Conservation (phyloP, 2,888 invertebrate genomes). For the Conchocele bisecta region DNA sequence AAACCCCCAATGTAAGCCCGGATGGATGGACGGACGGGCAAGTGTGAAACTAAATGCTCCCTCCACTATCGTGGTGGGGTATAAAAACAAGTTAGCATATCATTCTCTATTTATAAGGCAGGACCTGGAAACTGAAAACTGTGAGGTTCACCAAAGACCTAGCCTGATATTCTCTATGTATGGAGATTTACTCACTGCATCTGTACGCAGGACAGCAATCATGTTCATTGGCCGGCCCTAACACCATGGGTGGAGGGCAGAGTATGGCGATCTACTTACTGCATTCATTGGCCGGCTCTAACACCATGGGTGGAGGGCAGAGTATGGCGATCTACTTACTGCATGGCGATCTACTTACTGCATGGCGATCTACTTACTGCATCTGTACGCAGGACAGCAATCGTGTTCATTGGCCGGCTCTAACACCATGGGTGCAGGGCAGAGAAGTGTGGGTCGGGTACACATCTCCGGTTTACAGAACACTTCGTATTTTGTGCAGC, state of each 20-base stretch:
- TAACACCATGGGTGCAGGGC: constrained; percentile 56
- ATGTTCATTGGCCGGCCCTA: constrained; percentile 43
- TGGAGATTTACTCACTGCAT: constrained; percentile 63
- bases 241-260: constrained; percentile 56
- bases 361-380: constrained; percentile 59
- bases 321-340: too few species aligned
- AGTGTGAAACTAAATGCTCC: too few species aligned
- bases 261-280: constrained; percentile 58
- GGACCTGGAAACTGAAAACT: too few species aligned
- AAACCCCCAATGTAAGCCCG: too few species aligned
- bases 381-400: constrained; percentile 67
- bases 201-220: constrained; percentile 68
- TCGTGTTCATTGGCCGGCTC: constrained; percentile 50
- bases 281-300: constrained; percentile 55
- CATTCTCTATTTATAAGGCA: too few species aligned
- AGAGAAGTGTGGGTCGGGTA: constrained; percentile 45
- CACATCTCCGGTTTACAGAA: constrained; percentile 67
- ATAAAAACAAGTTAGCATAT: too few species aligned
- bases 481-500: constrained; percentile 63
- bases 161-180: too few species aligned
- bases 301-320: constrained; percentile 56
- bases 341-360: too few species aligned
- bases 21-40: too few species aligned
- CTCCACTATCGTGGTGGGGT: too few species aligned
- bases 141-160: too few species aligned